phyloP scores from a whole-genome alignment of 2,113 vertebrate species.

The Alethe diademata region DNA sequence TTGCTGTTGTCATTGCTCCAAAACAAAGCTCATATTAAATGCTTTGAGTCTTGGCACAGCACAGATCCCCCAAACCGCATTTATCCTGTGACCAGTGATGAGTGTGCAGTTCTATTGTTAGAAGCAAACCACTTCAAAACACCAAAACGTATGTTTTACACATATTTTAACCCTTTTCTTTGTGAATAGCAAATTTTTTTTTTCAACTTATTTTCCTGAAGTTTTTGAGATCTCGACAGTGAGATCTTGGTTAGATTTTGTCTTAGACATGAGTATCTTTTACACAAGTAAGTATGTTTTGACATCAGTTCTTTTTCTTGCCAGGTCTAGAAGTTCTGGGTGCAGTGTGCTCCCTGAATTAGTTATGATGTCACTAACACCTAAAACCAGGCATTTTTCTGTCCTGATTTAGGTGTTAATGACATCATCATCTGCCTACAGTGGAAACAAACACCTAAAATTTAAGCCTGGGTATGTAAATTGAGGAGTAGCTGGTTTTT shows the following conservation, averaged over 20 bases:
- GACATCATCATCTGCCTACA: slow-evolving; percentile 30
- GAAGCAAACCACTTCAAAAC: slow-evolving; percentile 35
- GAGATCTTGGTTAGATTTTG: neutral
- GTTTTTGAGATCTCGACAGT: neutral
- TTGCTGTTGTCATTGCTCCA: neutral
- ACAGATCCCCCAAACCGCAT: slow-evolving; percentile 22
- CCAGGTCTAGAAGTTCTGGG: neutral
- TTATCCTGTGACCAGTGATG: slow-evolving; percentile 41
- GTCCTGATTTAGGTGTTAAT: slow-evolving; percentile 47
- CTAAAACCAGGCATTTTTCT: slow-evolving; percentile 15
- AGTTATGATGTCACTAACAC: slow-evolving; percentile 33
- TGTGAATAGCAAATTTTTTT: neutral
- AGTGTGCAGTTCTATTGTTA: slow-evolving; percentile 50
- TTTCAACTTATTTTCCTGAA: neutral
- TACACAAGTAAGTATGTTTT: neutral
- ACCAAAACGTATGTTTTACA: neutral
- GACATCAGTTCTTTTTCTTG: neutral
- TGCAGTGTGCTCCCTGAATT: neutral
- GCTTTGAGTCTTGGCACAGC: neutral
- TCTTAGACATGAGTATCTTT: neutral
- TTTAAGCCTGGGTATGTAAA: slow-evolving; percentile 5
- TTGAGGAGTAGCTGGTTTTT: neutral
- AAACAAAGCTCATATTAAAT: slow-evolving; percentile 7
- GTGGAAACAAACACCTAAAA: slow-evolving; percentile 25
- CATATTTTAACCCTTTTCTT: neutral